A percentile compares a stretch with the other conserved stretches of the same genome.
Conservation (phyloP, 2,888 invertebrate species). For the Calliphora vomitoria region DNA sequence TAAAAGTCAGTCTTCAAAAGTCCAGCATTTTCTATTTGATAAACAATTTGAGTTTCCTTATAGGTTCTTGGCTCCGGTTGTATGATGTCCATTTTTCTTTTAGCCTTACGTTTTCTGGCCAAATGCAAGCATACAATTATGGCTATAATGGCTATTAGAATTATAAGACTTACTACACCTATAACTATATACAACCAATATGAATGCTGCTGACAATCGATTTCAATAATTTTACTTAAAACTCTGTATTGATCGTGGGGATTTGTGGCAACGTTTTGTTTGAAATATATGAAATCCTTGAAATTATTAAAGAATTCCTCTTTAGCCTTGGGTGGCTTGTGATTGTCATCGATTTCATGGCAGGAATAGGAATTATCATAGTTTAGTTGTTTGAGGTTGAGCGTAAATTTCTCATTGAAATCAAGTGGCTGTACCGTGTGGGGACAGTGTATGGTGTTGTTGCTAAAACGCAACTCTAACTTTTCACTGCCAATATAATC, state of each 20-base stretch:
- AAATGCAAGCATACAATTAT: conserved; percentile 85
- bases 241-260: conserved; percentile 76
- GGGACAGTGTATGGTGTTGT: conserved; percentile 80
- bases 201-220: conserved; percentile 79
- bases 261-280: conserved; percentile 23
- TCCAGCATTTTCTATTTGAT: conserved; percentile 93
- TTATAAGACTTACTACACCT: conserved; percentile 84
- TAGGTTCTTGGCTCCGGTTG: conserved; percentile 93
- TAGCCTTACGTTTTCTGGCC: conserved; percentile 86
- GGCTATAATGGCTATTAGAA: conserved; percentile 84
- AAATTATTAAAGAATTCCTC: conserved; percentile 79
- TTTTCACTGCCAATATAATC: conserved; percentile 81
- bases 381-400: conserved; percentile 80
- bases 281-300: conserved; percentile 75
- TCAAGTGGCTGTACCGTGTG: conserved; percentile 76
- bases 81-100: conserved; percentile 88
- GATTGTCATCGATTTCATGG: conserved; percentile 77
- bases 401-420: conserved; percentile 80
- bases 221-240: conserved; percentile 79
- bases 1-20: conserved; percentile 91
- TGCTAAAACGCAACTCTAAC: conserved; percentile 82
- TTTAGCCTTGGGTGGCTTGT: conserved; percentile 78
- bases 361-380: conserved; percentile 81
- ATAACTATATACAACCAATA: conserved; percentile 85
- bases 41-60: conserved; percentile 93